phyloP scores from a whole-genome alignment of 2,113 vertebrate genomes.

The Corythoichthys intestinalis region DNA sequence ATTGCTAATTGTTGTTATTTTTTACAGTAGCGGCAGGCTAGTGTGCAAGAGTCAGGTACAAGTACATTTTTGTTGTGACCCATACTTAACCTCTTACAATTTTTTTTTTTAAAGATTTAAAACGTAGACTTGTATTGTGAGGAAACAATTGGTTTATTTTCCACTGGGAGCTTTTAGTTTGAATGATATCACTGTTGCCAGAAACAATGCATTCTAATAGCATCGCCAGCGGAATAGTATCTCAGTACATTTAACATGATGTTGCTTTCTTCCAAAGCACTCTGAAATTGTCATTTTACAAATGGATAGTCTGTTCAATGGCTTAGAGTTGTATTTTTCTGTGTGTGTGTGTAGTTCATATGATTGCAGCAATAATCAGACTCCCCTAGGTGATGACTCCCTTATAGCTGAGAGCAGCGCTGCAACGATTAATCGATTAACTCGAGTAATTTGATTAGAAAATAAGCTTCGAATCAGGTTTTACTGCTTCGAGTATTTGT shows the following conservation, averaged over 20 bases:
- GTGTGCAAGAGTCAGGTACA: too few relatives aligned
- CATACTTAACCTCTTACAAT: too few relatives aligned
- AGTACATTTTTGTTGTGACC: too few relatives aligned
- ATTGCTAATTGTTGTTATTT: too few relatives aligned
- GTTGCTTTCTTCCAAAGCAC: not conserved
- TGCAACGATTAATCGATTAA: too few relatives aligned
- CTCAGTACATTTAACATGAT: not conserved
- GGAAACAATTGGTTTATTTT: not conserved
- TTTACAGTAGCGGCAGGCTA: too few relatives aligned
- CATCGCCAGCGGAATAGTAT: not conserved
- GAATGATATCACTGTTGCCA: not conserved
- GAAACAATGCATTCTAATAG: not conserved
- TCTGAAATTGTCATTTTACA: not conserved
- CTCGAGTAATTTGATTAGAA: too few relatives aligned
- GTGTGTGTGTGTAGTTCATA: not conserved
- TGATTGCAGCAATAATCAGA: not conserved
- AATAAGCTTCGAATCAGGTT: too few relatives aligned
- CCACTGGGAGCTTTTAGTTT: not conserved
- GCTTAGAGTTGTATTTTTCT: not conserved
- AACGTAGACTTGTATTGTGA: not conserved
- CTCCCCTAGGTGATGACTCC: not conserved
- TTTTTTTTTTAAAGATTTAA: too few relatives aligned
- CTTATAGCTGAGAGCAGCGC: not conserved
- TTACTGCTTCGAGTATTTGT: too few relatives aligned
- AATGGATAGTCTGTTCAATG: not conserved